Evolutionary conservation across 2,797 vertebrate species (phyloP).

Genomic region (Myotis pilosus): DNA sequence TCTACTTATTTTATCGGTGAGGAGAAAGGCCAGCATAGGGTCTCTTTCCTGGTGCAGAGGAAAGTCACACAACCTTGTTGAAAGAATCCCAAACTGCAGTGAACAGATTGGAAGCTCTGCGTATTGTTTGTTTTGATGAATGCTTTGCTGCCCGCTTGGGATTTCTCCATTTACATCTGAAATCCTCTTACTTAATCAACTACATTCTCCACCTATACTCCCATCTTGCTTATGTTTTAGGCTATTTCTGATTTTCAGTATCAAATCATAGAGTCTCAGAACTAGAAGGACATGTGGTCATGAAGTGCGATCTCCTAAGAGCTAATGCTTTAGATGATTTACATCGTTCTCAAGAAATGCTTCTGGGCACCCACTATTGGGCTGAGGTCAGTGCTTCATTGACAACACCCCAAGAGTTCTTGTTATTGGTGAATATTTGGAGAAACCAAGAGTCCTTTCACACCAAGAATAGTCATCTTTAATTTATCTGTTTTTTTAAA

Average conservation of each 20-base stretch:
- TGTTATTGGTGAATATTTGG: neutral
- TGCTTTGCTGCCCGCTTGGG: neutral
- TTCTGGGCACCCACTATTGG: neutral
- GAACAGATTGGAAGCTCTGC: neutral
- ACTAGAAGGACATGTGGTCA: neutral
- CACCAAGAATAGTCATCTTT: neutral
- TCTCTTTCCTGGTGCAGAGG: neutral
- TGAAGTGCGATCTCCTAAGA: neutral
- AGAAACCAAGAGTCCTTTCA: neutral
- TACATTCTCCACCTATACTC: neutral
- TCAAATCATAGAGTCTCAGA: neutral
- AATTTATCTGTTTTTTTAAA: neutral
- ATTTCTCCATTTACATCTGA: conserved; percentile 18
- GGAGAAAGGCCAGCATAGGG: neutral
- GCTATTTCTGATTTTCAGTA: conserved; percentile 2
- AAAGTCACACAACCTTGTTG: neutral
- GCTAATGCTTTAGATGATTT: neutral
- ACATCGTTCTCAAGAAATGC: neutral
- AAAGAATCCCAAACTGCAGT: neutral
- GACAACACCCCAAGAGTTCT: neutral
- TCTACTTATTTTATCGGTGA: neutral
- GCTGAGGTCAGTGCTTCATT: neutral
- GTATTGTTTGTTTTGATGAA: neutral
- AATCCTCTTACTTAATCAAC: conserved; percentile 31
- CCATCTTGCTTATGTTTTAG: neutral